These are phyloP conservation scores for Mactromeris polynyma DNA, from an alignment of 2,888 invertebrate species.

Conservation along the genomic window DNA sequence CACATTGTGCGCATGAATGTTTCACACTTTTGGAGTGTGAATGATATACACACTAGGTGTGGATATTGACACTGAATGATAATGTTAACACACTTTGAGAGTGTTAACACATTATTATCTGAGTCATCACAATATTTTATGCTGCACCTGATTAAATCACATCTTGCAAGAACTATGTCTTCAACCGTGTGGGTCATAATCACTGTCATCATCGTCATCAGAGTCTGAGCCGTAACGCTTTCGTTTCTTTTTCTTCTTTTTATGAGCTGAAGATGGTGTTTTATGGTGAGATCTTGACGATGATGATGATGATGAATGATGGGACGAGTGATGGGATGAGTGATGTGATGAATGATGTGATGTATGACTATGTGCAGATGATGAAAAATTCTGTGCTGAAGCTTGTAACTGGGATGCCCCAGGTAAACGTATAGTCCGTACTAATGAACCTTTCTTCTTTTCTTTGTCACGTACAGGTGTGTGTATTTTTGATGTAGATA, in stretches of 20 bases:
- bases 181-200: constrained; percentile 77
- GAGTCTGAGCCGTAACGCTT: constrained; percentile 79
- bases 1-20: background rate
- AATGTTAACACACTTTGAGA: constrained; percentile 10
- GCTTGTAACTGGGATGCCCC: constrained; percentile 68
- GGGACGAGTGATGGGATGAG: constrained; percentile 49
- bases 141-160: constrained; percentile 48
- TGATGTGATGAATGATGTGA: constrained; percentile 43
- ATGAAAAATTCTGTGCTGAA: constrained; percentile 54
- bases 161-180: background rate
- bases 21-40: background rate
- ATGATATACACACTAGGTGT: constrained; percentile 5
- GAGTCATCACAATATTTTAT: constrained; percentile 45
- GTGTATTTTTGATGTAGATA: constrained; percentile 67
- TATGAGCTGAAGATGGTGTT: constrained; percentile 62
- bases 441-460: constrained; percentile 67
- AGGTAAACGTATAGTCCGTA: constrained; percentile 66
- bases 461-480: constrained; percentile 63
- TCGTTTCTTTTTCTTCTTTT: constrained; percentile 80
- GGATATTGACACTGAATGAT: background rate
- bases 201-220: constrained; percentile 83
- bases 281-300: constrained; percentile 59
- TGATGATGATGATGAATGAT: constrained; percentile 14
- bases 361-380: constrained; percentile 61
- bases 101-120: constrained; percentile 8